Evolutionary conservation across 1,140 invertebrate genomes (phyloP), one percentile per base, ranked within the genome.

Genomic region (Rhysida immarginata): DNA sequence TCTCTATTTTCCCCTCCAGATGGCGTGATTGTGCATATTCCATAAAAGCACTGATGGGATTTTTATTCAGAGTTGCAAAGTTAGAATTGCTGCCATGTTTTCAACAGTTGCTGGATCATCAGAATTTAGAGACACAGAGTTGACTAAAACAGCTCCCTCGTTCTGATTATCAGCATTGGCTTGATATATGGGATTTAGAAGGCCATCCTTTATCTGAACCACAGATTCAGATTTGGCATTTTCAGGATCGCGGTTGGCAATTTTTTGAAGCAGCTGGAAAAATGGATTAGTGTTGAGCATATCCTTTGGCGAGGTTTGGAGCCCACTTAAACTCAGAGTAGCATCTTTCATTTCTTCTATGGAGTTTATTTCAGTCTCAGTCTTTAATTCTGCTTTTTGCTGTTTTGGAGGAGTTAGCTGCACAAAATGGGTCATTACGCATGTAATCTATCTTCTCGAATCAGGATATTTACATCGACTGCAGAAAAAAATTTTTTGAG

Each of bases 1-100:
- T 66, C 26, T 71, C 67, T 49, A 74, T 68, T 45, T 64, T 62
- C 11, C 68, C 68, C 24, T 62, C 58, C 44, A 66, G 57, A 24
- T 69, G 65, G 23, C 71, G 63, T 20, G 67, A 66, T 62, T 74
- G 72, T 5, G 69, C 71, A 64, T 71, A 74, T 57, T 74, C 72
- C 64, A 71, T 69, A 18, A 74, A 60, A 18, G 72, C 71, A 63
- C 70, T 72, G 18, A 74, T 65, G 45, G 72, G 69, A 60, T 72
- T 73, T 61, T 74, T 74, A 58, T 71, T 71, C 11, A 73, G 54
- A 18, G 67, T 68, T 20, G 68, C 67, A 65, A 71, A 73, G 62
- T 64, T 14, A 29, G 52, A 29, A 52, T 53, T 59, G 58, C 3
- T 41, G 43, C 29, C 45, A 57, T 56, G 49, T 58, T 54, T 29